Percentiles rank a stretch among this genome's conserved stretches.
Evolutionary conservation across 2,113 vertebrate genomes (phyloP).

Genomic region (Aptenodytes patagonicus): DNA sequence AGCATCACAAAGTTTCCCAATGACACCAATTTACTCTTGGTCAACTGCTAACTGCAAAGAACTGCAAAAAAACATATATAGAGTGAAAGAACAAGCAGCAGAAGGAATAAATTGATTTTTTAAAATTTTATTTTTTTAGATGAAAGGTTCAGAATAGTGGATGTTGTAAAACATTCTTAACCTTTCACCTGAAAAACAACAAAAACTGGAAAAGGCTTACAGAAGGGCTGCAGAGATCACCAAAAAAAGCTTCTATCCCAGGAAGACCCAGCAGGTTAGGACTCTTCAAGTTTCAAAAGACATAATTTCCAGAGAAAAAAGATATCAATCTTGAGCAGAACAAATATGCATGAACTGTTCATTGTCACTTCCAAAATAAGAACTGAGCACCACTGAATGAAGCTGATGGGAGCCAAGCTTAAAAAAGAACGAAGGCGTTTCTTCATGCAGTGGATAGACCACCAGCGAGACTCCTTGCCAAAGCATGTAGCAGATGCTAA

Average conservation of each 20-base stretch:
- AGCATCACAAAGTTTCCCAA: not conserved
- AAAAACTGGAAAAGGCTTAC: not conserved
- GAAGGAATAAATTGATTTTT: not conserved
- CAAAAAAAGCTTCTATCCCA: not conserved
- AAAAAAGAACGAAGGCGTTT: not conserved
- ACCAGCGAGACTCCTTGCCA: not conserved
- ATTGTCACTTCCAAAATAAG: not conserved
- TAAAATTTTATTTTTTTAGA: not conserved
- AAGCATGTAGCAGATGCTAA: not conserved
- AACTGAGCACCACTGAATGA: not conserved
- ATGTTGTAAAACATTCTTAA: not conserved
- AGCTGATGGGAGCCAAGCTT: not conserved
- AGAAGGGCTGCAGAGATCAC: not conserved
- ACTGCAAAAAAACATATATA: not conserved
- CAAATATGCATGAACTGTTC: not conserved
- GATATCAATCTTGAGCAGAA: not conserved
- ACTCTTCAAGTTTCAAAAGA: not conserved
- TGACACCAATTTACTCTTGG: not conserved
- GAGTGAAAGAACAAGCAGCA: not conserved
- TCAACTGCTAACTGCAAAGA: not conserved
- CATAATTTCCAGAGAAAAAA: not conserved
- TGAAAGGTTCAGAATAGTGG: not conserved
- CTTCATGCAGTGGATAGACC: not conserved
- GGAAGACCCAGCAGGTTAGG: not conserved
- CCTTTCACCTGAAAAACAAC: not conserved